phyloP scores from a whole-genome alignment of 2,888 invertebrate genomes.

The Ennomos erosarius region DNA sequence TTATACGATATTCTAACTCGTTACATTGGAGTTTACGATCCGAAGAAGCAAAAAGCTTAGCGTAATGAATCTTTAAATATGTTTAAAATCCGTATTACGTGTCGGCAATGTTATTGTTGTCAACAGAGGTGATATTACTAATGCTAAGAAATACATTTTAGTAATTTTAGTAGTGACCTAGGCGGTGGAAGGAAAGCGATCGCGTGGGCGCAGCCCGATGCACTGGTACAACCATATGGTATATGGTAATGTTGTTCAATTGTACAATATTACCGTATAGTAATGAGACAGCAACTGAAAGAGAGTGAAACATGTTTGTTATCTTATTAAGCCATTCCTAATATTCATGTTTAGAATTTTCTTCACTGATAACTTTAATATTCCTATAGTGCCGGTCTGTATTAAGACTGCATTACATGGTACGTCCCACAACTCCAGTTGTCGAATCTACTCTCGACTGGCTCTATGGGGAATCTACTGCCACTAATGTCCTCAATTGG shows the following conservation, averaged over 20 bases:
- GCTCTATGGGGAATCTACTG: constrained; percentile 61
- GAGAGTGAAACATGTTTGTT: too few species aligned
- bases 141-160: too few species aligned
- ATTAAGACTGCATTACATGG: constrained; percentile 49
- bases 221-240: too few species aligned
- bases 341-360: background rate
- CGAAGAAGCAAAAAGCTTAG: constrained; percentile 70
- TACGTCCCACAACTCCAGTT: constrained; percentile 59
- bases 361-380: constrained; percentile 6
- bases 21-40: constrained; percentile 79
- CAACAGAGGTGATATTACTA: constrained; percentile 18
- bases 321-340: too few species aligned
- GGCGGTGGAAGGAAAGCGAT: too few species aligned
- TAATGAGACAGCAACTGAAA: too few species aligned
- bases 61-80: constrained; percentile 81
- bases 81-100: constrained; percentile 72
- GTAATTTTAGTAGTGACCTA: too few species aligned
- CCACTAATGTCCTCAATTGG: constrained; percentile 72
- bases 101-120: constrained; percentile 54
- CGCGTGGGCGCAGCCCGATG: too few species aligned
- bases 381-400: constrained; percentile 24
- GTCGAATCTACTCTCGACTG: constrained; percentile 41
- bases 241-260: too few species aligned
- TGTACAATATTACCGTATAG: too few species aligned
- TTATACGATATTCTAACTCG: constrained; percentile 73